Conservation (phyloP, 2,888 invertebrate genomes). For the Campaea margaritaria region DNA sequence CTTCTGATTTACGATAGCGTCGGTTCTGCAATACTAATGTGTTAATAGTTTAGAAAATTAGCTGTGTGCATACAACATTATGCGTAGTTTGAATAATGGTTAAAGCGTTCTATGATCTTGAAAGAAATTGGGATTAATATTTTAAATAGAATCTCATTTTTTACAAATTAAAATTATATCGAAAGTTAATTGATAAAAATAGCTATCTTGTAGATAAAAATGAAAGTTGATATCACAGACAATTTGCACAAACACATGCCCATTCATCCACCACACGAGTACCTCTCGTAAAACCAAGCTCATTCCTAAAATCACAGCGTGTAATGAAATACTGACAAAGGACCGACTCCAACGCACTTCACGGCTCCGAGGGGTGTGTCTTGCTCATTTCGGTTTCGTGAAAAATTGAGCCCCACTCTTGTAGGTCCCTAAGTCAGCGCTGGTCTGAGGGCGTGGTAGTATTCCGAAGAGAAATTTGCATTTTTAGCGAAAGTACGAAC, state of each 20-base stretch:
- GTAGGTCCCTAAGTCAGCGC: constrained; percentile 63
- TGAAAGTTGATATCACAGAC: neutral
- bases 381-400: constrained; percentile 77
- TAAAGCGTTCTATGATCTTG: neutral
- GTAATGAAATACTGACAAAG: constrained; percentile 65
- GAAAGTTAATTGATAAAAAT: too few species aligned
- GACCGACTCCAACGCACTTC: constrained; percentile 55
- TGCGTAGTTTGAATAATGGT: constrained; percentile 12
- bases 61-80: constrained; percentile 21
- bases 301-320: constrained; percentile 55
- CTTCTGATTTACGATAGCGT: constrained; percentile 82
- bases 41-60: constrained; percentile 82
- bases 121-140: neutral
- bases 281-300: constrained; percentile 43
- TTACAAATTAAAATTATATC: neutral
- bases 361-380: constrained; percentile 73
- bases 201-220: neutral
- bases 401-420: constrained; percentile 75
- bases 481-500: constrained; percentile 81
- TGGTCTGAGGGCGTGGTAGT: constrained; percentile 75
- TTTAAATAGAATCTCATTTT: neutral
- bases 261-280: constrained; percentile 28
- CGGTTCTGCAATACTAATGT: constrained; percentile 77
- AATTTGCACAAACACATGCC: constrained; percentile 15
- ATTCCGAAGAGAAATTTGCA: constrained; percentile 78